Base-by-base conservation (phyloP, 2,113 vertebrate genomes). In the Lophura nycthemera region DNA sequence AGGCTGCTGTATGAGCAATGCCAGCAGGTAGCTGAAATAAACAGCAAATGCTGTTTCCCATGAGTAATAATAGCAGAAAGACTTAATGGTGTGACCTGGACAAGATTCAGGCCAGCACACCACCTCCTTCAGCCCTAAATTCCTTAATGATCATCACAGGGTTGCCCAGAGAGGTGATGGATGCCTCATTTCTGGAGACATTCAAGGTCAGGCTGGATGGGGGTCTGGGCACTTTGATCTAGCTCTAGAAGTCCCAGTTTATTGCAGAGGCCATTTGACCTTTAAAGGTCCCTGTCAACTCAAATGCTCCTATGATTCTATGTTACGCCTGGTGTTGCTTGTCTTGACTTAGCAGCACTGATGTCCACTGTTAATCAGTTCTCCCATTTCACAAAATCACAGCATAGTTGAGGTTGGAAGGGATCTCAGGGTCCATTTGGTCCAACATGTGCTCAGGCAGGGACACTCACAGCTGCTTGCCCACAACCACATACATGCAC, bases 291-390 rank as follows among this genome's bases (percentile, higher is more conserved):
- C 15, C 14, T 30, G 52, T 54, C 27, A 54, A 54, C 25, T 10
- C 52, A 17, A 54, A 54, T 30, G 15, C 14, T 54, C 52, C 52
- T 30, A 8, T 17, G 52, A 54, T 29, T 54, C 52, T 54, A 54
- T 30, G 27, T 30, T 20, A 11, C 1, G 1, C 8, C 38, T 73
- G 4, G 0, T 1, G 1, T 34, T 71, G 42, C 38, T 42, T 25
- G 18, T 45, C 40, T 29, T 76, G 9, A 30, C 8, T 50, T 65
- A 59, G 48, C 48, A 48, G 47, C 10, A 9, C 36, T 43, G 59
- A 13, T 4, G 6, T 11, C 47, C 11, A 11, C 7, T 45, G 13
- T 34, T 22, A 40, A 56, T 12, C 18, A 66, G 1, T 30, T 4
- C 15, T 30, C 43, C 13, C 2, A 0, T 73, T n/a, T 32, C 18